Evolutionary conservation across 2,797 vertebrate genomes (phyloP).

Genomic region (Tragelaphus eurycerus): DNA sequence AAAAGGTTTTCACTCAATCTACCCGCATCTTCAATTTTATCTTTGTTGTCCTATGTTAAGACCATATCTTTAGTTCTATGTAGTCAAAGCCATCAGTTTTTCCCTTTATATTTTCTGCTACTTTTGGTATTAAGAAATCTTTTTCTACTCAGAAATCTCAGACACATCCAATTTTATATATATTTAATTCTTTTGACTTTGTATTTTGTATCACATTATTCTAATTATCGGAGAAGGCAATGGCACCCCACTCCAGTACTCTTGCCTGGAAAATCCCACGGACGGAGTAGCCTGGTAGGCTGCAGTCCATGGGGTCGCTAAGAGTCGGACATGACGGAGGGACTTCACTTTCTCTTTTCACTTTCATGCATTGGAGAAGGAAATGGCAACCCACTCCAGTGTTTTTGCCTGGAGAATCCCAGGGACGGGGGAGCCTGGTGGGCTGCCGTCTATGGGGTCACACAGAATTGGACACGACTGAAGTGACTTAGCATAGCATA

Average conservation of each 20-base stretch:
- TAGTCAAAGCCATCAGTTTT: background rate
- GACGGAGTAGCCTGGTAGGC: too few species aligned
- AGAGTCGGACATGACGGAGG: too few species aligned
- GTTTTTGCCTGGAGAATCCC: too few species aligned
- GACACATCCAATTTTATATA: background rate
- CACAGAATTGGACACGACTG: too few species aligned
- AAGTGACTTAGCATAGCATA: background rate
- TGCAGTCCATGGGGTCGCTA: too few species aligned
- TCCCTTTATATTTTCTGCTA: background rate
- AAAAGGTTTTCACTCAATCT: background rate
- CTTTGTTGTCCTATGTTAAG: background rate
- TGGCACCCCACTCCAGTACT: too few species aligned
- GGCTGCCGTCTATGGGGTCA: too few species aligned
- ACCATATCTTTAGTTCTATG: background rate
- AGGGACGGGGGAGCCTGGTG: too few species aligned
- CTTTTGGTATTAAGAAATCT: background rate
- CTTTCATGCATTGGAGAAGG: too few species aligned
- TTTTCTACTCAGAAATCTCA: background rate
- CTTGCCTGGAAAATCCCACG: too few species aligned
- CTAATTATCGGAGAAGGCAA: background rate
- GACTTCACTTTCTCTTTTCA: too few species aligned
- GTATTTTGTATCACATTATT: background rate
- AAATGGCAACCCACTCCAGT: too few species aligned
- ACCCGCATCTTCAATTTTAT: background rate
- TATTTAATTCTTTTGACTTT: constrained; percentile 4